A percentile compares a stretch with the other conserved stretches of the same genome.
These are phyloP conservation scores for Sander lucioperca DNA, from an alignment of 2,113 vertebrate genomes.

Conservation along the genomic window DNA sequence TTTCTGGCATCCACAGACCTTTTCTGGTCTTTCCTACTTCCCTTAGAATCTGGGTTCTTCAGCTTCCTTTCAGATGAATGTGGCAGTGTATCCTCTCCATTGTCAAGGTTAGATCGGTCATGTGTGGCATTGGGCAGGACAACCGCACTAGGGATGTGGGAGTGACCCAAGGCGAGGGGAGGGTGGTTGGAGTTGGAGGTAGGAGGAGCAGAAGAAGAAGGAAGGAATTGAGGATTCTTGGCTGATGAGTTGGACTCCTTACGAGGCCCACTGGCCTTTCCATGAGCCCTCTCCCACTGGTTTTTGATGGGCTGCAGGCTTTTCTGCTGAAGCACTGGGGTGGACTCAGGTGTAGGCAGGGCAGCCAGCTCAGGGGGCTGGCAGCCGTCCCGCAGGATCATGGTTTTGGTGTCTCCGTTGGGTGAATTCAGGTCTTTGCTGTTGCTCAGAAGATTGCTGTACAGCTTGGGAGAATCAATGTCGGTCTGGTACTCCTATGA, in stretches of 20 bases:
- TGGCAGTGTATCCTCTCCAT: constrained; percentile 89
- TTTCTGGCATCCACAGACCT: constrained; percentile 96
- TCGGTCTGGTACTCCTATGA: constrained; percentile 91
- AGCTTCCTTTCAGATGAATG: constrained; percentile 87
- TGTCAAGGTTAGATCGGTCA: constrained; percentile 89
- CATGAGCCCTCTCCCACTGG: constrained; percentile 90
- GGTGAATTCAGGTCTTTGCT: constrained; percentile 90
- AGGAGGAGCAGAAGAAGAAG: constrained; percentile 89
- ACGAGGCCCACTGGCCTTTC: constrained; percentile 86
- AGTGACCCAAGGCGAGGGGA: constrained; percentile 89
- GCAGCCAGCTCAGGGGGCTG: constrained; percentile 96
- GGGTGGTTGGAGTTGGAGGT: constrained; percentile 87
- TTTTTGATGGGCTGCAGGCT: constrained; percentile 92
- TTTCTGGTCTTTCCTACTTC: constrained; percentile 93
- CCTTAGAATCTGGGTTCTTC: constrained; percentile 89
- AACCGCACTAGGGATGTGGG: constrained; percentile 96
- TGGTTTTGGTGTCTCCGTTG: constrained; percentile 89
- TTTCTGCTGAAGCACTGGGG: constrained; percentile 96
- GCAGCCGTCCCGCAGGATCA: constrained; percentile 90
- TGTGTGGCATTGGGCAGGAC: constrained; percentile 98
- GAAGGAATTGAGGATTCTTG: constrained; percentile 92
- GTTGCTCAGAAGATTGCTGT: constrained; percentile 92
- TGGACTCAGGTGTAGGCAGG: constrained; percentile 96
- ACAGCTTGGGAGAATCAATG: constrained; percentile 94
- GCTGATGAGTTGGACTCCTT: constrained; percentile 88